phyloP scores from a whole-genome alignment of 2,113 vertebrate genomes.

The Elanoides forficatus region DNA sequence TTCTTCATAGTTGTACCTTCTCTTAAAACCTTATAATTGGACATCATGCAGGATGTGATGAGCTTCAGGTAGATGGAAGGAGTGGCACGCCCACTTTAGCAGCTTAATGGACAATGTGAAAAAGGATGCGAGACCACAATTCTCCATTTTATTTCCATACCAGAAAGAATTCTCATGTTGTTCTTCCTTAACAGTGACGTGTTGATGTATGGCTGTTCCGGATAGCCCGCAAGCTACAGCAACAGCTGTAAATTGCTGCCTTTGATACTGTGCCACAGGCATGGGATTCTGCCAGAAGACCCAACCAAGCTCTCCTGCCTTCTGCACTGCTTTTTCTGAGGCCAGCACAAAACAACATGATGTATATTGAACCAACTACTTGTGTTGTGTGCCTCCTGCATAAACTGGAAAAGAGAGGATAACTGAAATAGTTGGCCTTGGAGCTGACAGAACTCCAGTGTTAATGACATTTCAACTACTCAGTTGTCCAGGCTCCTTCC shows the following conservation, averaged over 20 bases:
- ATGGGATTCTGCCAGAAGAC: background rate
- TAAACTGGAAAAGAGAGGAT: background rate
- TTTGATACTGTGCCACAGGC: background rate
- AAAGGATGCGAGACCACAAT: background rate
- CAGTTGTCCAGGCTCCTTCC: background rate
- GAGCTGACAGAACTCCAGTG: background rate
- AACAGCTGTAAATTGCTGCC: background rate
- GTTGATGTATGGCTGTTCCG: background rate
- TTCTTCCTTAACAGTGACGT: background rate
- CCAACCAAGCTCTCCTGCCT: background rate
- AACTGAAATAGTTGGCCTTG: background rate
- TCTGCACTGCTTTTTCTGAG: background rate
- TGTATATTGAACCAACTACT: background rate
- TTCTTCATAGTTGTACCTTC: background rate
- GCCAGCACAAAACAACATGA: background rate
- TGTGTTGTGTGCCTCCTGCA: background rate
- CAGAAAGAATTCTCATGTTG: background rate
- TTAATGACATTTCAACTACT: background rate
- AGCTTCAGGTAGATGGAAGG: background rate
- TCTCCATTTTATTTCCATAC: background rate
- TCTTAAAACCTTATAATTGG: background rate
- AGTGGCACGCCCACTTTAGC: background rate
- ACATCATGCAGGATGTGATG: background rate
- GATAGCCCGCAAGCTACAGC: background rate
- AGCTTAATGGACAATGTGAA: background rate